phyloP scores from a whole-genome alignment of 1,140 invertebrate species.

The Apis mellifera region Amel_HAv3.1 CM009943.2:7931501-7932000 shows the following conservation, averaged over 20 bases:
- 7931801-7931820: too few relatives aligned
- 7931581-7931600: too few relatives aligned
- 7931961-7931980: constrained; percentile 80
- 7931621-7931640: too few relatives aligned
- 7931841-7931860: background rate
- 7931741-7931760: too few relatives aligned
- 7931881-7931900: constrained; percentile 44
- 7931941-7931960: constrained; percentile 76
- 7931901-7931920: constrained; percentile 49
- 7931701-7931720: too few relatives aligned
- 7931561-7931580: too few relatives aligned
- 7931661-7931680: too few relatives aligned
- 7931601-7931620: too few relatives aligned
- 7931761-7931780: background rate
- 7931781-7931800: background rate
- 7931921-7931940: constrained; percentile 56
- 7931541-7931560: constrained; percentile 34
- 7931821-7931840: too few relatives aligned
- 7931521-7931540: constrained; percentile 15
- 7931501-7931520: constrained; percentile 71
- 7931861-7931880: background rate
- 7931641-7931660: too few relatives aligned
- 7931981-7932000: constrained; percentile 82
- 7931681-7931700: too few relatives aligned
- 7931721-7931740: too few relatives aligned